Evolutionary conservation across 2,888 invertebrate species (phyloP).

Genomic region (Aproaerema taeniolella): DNA sequence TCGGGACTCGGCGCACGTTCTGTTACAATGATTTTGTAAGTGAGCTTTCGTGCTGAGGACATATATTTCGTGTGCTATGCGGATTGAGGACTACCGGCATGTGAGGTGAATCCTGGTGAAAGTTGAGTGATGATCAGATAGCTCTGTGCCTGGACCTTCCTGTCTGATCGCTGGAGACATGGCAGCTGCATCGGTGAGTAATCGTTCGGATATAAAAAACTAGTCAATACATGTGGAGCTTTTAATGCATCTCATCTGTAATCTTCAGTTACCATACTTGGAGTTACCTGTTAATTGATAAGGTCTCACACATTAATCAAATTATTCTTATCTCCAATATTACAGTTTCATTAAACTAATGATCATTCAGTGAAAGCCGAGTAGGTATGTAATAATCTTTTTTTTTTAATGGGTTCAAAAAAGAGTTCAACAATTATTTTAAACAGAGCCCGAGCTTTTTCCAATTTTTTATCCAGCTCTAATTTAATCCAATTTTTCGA

Average conservation of each 20-base stretch:
- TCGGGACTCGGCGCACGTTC: conserved; percentile 48
- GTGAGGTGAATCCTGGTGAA: conserved; percentile 48
- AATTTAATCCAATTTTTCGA: too few relatives aligned
- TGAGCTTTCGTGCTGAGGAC: conserved; percentile 19
- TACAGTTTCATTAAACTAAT: too few relatives aligned
- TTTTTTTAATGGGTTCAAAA: too few relatives aligned
- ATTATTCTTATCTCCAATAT: too few relatives aligned
- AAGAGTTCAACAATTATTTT: too few relatives aligned
- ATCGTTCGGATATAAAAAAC: conserved; percentile 12
- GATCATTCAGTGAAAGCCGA: too few relatives aligned
- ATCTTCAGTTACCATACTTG: background rate
- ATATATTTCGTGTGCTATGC: conserved; percentile 37
- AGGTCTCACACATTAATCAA: background rate
- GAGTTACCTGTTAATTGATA: conserved; percentile 1
- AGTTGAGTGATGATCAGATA: conserved; percentile 65
- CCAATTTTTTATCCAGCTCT: too few relatives aligned
- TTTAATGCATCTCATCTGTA: background rate
- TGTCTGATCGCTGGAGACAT: conserved; percentile 51
- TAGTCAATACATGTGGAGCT: conserved; percentile 1
- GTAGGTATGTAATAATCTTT: too few relatives aligned
- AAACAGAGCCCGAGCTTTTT: too few relatives aligned
- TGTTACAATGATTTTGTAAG: conserved; percentile 31
- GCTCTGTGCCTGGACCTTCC: conserved; percentile 50
- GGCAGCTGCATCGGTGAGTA: conserved; percentile 57
- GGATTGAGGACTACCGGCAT: conserved; percentile 44